Evolutionary conservation across 35 echinoderm and acorn worm species (phyloP).

Genomic region (Heliocidaris tuberculata): DNA sequence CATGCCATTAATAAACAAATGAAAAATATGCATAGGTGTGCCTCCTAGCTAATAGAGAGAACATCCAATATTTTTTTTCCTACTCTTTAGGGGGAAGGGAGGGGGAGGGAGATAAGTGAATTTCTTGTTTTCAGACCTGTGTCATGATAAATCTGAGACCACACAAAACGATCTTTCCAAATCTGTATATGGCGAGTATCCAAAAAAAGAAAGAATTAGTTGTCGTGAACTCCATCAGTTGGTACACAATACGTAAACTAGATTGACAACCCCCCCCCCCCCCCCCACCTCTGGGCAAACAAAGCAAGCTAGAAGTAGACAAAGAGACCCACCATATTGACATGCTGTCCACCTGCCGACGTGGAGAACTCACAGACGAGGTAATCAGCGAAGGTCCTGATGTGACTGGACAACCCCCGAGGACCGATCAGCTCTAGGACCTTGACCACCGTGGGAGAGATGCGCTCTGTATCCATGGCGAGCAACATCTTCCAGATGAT

Average conservation of each 20-base stretch:
- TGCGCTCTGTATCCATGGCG: conserved; percentile 73
- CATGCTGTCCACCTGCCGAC: conserved; percentile 90
- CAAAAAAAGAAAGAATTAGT: too few species aligned
- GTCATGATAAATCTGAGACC: too few species aligned
- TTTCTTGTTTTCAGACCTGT: too few species aligned
- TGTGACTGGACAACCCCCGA: conserved; percentile 74
- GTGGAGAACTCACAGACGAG: conserved; percentile 97
- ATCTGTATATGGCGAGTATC: too few species aligned
- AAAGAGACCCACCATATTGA: conserved; percentile 77
- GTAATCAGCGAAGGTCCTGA: conserved; percentile 94
- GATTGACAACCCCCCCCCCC: background rate
- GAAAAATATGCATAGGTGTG: too few species aligned
- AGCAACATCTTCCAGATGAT: conserved; percentile 98
- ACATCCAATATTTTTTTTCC: too few species aligned
- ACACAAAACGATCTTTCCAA: too few species aligned
- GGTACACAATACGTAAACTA: background rate
- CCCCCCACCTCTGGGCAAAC: background rate
- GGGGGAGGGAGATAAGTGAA: too few species aligned
- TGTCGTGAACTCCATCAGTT: too few species aligned
- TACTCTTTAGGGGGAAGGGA: too few species aligned
- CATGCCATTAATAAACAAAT: too few species aligned
- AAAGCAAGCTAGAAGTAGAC: background rate
- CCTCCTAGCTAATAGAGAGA: too few species aligned
- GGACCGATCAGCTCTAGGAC: conserved; percentile 89
- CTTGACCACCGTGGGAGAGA: conserved; percentile 74